Evolutionary conservation across 1,140 invertebrate species (phyloP).

Genomic region (Zelostemma sp.): DNA sequence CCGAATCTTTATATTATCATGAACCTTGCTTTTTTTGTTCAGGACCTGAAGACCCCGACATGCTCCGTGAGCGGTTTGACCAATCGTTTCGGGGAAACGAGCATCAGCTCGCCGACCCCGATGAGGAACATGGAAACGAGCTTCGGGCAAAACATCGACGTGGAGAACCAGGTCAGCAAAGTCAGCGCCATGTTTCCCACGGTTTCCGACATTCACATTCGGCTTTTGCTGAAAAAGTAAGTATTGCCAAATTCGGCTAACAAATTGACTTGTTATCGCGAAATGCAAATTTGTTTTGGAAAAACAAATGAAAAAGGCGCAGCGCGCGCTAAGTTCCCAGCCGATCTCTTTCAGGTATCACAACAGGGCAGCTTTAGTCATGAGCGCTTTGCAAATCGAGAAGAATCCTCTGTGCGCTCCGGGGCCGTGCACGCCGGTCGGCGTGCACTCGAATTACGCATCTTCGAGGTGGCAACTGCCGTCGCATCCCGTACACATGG

Average conservation of each 20-base stretch:
- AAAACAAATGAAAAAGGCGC: no score
- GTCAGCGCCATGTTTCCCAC: slow-evolving; percentile 93
- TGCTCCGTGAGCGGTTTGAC: slow-evolving; percentile 65
- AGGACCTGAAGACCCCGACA: slow-evolving; percentile 69
- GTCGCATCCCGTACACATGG: slow-evolving; percentile 70
- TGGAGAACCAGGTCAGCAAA: slow-evolving; percentile 81
- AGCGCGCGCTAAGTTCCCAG: slow-evolving; percentile 66
- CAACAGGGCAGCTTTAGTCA: slow-evolving; percentile 91
- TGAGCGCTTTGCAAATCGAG: slow-evolving; percentile 92
- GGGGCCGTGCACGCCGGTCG: slow-evolving; percentile 76
- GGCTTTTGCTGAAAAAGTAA: slow-evolving; percentile 89
- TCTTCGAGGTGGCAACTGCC: slow-evolving; percentile 71
- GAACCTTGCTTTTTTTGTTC: slow-evolving; percentile 41
- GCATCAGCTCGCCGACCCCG: slow-evolving; percentile 63
- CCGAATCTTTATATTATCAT: slow-evolving; percentile 2
- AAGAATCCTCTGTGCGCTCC: slow-evolving; percentile 91
- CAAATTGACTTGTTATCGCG: no score
- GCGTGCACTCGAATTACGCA: slow-evolving; percentile 65
- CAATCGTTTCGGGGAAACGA: slow-evolving; percentile 65
- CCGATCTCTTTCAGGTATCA: slow-evolving; percentile 80
- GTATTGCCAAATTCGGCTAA: slow-evolving; percentile 47
- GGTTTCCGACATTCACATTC: slow-evolving; percentile 89
- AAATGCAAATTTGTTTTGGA: no score
- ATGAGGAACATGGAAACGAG: slow-evolving; percentile 78
- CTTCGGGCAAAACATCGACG: slow-evolving; percentile 74